These are phyloP conservation scores for Setophaga coronata DNA, from an alignment of 2,113 vertebrate genomes.

Conservation along the genomic window DNA sequence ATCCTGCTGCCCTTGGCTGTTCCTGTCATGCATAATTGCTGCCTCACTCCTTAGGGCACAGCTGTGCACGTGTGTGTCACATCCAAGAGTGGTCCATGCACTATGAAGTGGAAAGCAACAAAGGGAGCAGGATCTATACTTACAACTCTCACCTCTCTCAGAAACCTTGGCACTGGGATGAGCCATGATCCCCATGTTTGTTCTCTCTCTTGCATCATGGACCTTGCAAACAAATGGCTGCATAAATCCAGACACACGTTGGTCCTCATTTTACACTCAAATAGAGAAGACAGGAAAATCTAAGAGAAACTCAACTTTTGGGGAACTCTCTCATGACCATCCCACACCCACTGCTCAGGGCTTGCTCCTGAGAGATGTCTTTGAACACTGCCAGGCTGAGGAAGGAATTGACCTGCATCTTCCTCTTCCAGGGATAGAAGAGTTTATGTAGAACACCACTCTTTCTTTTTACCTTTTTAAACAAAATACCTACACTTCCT, in stretches of 20 bases:
- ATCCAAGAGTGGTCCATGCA: background rate
- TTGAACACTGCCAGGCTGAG: background rate
- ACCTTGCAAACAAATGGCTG: background rate
- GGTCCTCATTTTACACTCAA: background rate
- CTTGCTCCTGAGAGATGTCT: background rate
- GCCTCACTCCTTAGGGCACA: background rate
- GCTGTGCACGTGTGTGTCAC: background rate
- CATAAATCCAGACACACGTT: background rate
- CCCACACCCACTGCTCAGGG: background rate
- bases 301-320: background rate
- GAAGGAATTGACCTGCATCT: background rate
- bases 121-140: background rate
- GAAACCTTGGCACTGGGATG: background rate
- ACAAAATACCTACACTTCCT: background rate
- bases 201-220: background rate
- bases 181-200: background rate
- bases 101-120: background rate
- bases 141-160: background rate
- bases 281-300: background rate
- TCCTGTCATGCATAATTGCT: accelerated
- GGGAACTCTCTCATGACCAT: background rate
- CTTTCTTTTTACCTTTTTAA: background rate
- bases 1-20: background rate
- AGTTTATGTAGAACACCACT: background rate
- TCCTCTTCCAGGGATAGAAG: background rate